phyloP scores from a whole-genome alignment of 2,888 invertebrate genomes.

The Phengaris alcon region DNA sequence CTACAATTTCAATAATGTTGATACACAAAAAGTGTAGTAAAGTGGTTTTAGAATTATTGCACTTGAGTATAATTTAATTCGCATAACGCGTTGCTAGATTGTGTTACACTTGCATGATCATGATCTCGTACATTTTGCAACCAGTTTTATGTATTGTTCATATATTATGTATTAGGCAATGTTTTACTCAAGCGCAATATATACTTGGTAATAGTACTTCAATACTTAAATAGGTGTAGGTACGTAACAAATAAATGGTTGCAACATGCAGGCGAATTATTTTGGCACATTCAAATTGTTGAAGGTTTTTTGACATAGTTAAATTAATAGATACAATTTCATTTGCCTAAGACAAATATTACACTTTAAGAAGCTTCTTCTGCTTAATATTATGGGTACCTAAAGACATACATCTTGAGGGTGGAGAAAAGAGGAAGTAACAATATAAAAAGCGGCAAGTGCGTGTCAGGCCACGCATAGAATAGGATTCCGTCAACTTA shows the following conservation, averaged over 20 bases:
- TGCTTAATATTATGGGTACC: too few species aligned
- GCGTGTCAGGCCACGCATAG: too few species aligned
- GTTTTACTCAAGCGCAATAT: conserved; percentile 6
- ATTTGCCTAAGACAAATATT: too few species aligned
- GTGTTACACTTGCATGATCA: conserved; percentile 8
- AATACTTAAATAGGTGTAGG: neutral
- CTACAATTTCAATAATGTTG: neutral
- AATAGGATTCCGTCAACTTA: too few species aligned
- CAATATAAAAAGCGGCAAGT: too few species aligned
- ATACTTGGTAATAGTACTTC: neutral
- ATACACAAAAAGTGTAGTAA: neutral
- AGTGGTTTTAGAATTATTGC: neutral
- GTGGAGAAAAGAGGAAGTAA: too few species aligned
- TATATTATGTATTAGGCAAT: neutral
- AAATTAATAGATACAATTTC: too few species aligned
- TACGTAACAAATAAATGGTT: neutral
- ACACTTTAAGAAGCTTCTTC: too few species aligned
- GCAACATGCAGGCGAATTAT: neutral
- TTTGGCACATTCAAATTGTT: neutral
- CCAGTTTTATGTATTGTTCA: conserved; percentile 9
- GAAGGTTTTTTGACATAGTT: too few species aligned
- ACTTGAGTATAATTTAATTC: conserved; percentile 20
- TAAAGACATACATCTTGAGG: too few species aligned
- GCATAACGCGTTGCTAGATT: conserved; percentile 15
- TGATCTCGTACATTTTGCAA: conserved; percentile 11